Base-by-base conservation (phyloP, 2,888 invertebrate genomes). In the Chaetogeoica ovagalla region DNA sequence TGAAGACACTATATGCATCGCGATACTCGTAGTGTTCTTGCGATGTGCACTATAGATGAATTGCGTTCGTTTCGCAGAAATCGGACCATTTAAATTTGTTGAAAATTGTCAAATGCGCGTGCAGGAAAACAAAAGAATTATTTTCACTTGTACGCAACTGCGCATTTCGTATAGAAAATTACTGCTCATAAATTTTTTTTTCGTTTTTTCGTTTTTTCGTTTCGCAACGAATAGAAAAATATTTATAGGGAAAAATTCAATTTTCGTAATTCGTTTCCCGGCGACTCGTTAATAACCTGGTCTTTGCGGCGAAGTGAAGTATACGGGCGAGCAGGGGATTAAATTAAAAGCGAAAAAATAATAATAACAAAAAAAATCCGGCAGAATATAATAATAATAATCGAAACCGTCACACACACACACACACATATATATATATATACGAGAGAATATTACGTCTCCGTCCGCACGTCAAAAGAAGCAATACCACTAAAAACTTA, bases 401-500 rank as follows among this genome's bases (percentile, higher is more conserved):
- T 79, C 71, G 79, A 69, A 69, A 77, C 52, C 75, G 21, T 75
- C 48, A 39, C 4, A 8, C 19, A 23, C 30, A 7, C 43, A 1
- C 43, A 9, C 6, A 43, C 7, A 30, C 4, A 30, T 30, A 30
- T 30, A 30, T 30, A 30, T 30, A 30, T 30, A n/a, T n/a, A n/a
- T n/a, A n/a, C n/a, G n/a, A n/a, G 30, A 30, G 30, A 30, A 4
- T 30, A 30, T 4, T 30, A 1, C 9, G 52, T 48, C 60, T 48
- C 43, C 4, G 39, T 48, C 43, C 4, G 39, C n/a, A 79, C 23
- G 79, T 62, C 79, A 79, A 79, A 79, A 79, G 70, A 71, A 71
- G 70, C 79, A 79, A 70, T 79, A 63, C 79, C 70, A 63, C 79
- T 79, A 71, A 79, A 69, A 79, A 79, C 70, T 70, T 71, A 63